These are phyloP conservation scores for Vanacampus margaritifer DNA, from an alignment of 2,113 vertebrate genomes.

Conservation along the genomic window DNA sequence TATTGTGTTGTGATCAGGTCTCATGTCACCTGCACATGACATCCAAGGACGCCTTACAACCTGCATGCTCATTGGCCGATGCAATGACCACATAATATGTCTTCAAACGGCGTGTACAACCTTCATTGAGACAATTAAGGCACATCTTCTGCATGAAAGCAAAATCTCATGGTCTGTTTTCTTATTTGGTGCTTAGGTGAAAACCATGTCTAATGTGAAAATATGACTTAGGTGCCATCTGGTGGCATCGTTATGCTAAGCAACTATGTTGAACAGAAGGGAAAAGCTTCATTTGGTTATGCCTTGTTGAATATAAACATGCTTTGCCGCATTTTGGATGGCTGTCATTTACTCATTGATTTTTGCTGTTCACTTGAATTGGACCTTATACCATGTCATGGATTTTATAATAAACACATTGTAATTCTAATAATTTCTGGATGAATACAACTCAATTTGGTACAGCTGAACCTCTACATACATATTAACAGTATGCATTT, in stretches of 20 bases:
- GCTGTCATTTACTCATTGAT: too few relatives aligned
- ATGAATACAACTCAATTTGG: too few relatives aligned
- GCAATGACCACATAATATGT: neutral
- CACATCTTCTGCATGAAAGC: neutral
- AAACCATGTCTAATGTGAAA: neutral
- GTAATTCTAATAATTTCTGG: too few relatives aligned
- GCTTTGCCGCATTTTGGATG: too few relatives aligned
- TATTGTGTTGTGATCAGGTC: conserved; percentile 26
- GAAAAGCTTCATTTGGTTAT: too few relatives aligned
- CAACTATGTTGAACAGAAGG: too few relatives aligned
- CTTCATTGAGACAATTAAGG: neutral
- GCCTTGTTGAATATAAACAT: neutral
- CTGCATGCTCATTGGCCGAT: conserved; percentile 12
- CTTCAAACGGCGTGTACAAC: neutral
- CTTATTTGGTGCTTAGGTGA: neutral
- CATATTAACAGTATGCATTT: too few relatives aligned
- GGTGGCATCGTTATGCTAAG: neutral
- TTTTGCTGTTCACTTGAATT: too few relatives aligned
- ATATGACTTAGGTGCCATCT: neutral
- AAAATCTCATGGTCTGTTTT: too few relatives aligned
- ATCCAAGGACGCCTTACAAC: conserved; percentile 17
- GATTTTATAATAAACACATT: too few relatives aligned
- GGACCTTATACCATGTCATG: too few relatives aligned
- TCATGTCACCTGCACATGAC: conserved; percentile 30
- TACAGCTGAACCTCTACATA: too few relatives aligned